Evolutionary conservation across 2,888 invertebrate genomes (phyloP).

Genomic region (Cephus pygmeus): DNA sequence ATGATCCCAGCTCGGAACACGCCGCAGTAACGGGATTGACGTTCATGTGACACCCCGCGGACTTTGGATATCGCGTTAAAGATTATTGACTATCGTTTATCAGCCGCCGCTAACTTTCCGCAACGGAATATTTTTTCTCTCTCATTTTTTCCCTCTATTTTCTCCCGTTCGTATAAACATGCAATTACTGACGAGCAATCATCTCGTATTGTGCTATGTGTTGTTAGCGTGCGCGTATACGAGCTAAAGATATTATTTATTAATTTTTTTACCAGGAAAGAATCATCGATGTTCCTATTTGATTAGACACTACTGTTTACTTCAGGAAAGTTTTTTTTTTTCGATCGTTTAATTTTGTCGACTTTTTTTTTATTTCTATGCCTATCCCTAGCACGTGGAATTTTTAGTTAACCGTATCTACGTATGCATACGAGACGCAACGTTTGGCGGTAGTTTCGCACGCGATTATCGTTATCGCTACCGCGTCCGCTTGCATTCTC

Average conservation of each 20-base stretch:
- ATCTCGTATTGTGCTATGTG: not conserved
- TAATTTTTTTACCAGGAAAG: not conserved
- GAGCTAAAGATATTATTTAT: too few species aligned
- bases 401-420: not conserved
- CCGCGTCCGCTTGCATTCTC: not conserved
- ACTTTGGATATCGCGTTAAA: conserved; percentile 34
- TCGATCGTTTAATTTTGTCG: not conserved
- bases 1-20: conserved; percentile 30
- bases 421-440: not conserved
- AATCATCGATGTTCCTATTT: not conserved
- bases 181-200: not conserved
- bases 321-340: not conserved
- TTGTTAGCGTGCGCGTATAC: not conserved
- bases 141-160: not conserved
- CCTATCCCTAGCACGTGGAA: not conserved
- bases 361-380: not conserved
- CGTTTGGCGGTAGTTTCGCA: not conserved
- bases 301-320: not conserved
- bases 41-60: conserved; percentile 37
- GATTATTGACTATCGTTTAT: conserved; percentile 30
- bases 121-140: not conserved
- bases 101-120: conserved; percentile 35
- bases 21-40: conserved; percentile 21
- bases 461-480: not conserved
- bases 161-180: not conserved